Percentiles rank a stretch among this genome's conserved stretches.
These are phyloP conservation scores for Philereme transversata DNA, from an alignment of 2,888 invertebrate species.

Conservation along the genomic window DNA sequence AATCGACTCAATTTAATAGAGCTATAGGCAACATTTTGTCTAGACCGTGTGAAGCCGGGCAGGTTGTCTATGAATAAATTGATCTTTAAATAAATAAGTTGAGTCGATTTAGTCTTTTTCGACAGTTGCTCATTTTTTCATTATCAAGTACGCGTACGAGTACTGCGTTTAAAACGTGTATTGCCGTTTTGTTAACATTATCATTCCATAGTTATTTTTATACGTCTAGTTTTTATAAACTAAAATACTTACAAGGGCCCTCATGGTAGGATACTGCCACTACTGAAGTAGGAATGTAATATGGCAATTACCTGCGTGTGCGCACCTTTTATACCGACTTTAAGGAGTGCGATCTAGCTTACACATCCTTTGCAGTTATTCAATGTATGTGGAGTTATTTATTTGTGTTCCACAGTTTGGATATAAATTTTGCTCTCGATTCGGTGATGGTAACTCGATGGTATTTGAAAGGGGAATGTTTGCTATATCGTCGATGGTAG, in stretches of 20 bases:
- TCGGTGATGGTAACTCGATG: not conserved
- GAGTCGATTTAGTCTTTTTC: no score
- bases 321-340: slow-evolving; percentile 69
- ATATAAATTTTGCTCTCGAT: not conserved
- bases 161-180: not conserved
- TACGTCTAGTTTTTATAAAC: slow-evolving; percentile 14
- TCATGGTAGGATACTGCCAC: slow-evolving; percentile 61
- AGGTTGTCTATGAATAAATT: no score
- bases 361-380: slow-evolving; percentile 47
- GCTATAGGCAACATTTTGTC: no score
- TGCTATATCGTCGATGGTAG: no score
- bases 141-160: no score
- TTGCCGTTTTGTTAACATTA: not conserved
- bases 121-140: no score
- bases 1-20: no score
- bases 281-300: slow-evolving; percentile 58
- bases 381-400: slow-evolving; percentile 6
- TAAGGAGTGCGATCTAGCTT: slow-evolving; percentile 37
- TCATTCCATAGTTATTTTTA: slow-evolving; percentile 10
- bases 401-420: slow-evolving; percentile 1
- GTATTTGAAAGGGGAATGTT: no score
- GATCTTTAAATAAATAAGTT: no score
- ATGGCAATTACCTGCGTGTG: slow-evolving; percentile 52
- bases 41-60: no score
- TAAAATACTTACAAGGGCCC: slow-evolving; percentile 62